Conservation (phyloP, 2,113 vertebrate species). For the Pedetes capensis region DNA sequence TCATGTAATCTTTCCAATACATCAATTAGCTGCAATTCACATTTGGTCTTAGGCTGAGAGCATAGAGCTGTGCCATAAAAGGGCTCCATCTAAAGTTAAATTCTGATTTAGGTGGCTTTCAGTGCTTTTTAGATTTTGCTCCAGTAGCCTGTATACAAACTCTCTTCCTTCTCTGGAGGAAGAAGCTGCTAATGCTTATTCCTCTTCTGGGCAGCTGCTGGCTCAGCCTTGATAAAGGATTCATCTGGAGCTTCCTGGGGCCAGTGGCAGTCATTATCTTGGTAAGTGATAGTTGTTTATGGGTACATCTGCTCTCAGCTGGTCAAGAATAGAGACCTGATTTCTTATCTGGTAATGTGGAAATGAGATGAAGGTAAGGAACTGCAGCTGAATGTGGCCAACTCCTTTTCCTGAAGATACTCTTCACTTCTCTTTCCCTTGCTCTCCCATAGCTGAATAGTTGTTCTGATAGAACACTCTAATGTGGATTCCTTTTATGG, state of each 20-base stretch:
- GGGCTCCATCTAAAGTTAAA: not conserved
- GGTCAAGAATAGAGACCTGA: not conserved
- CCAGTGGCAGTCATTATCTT: conserved; percentile 82
- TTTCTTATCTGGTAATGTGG: not conserved
- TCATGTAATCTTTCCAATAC: not conserved
- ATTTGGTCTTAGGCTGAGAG: not conserved
- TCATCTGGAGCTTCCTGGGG: conserved; percentile 86
- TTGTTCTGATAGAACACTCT: not conserved
- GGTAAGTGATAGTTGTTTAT: conserved; percentile 77
- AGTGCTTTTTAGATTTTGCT: not conserved
- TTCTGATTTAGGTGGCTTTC: not conserved
- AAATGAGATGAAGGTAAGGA: not conserved
- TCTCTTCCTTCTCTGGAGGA: not conserved
- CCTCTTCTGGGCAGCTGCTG: conserved; percentile 83
- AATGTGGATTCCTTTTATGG: not conserved
- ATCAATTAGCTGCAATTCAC: not conserved
- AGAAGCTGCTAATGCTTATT: not conserved
- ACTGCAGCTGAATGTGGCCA: not conserved
- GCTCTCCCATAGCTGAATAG: too few species aligned
- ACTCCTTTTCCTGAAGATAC: not conserved
- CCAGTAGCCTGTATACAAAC: not conserved
- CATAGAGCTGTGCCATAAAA: not conserved
- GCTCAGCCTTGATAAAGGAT: conserved; percentile 75
- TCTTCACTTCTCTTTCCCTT: not conserved
- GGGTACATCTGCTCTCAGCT: not conserved